phyloP scores from a whole-genome alignment of 1,140 invertebrate genomes.

The Musca domestica region DNA sequence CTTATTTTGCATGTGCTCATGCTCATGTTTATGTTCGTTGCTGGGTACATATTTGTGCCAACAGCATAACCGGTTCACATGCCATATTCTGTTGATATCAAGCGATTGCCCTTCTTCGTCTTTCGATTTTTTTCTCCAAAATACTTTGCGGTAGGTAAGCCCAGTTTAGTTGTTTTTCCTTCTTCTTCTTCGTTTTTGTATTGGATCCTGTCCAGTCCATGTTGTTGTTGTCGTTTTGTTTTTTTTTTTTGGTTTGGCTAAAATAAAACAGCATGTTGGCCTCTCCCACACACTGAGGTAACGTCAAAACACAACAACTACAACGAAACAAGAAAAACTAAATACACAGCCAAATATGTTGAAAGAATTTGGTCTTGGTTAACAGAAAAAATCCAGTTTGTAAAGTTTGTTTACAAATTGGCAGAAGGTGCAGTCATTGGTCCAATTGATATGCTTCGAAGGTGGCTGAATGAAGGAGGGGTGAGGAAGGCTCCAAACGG shows the following conservation, averaged over 20 bases:
- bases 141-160: background rate
- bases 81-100: constrained; percentile 12
- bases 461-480: too few relatives aligned
- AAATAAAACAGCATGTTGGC: constrained; percentile 7
- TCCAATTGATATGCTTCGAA: too few relatives aligned
- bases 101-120: background rate
- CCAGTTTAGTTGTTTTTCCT: background rate
- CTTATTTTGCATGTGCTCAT: too few relatives aligned
- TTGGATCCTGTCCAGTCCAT: background rate
- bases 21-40: too few relatives aligned
- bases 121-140: background rate
- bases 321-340: constrained; percentile 10
- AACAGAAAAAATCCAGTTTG: constrained; percentile 14
- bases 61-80: constrained; percentile 11
- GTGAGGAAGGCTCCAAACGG: too few relatives aligned
- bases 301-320: background rate
- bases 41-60: background rate
- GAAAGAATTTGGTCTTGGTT: constrained; percentile 19
- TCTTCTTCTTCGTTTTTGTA: too few relatives aligned
- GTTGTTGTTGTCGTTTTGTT: background rate
- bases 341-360: constrained; percentile 10
- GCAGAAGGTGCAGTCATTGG: too few relatives aligned
- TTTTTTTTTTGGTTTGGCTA: too few relatives aligned
- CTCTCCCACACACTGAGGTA: constrained; percentile 14
- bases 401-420: background rate